Evolutionary conservation across 1,140 invertebrate species (phyloP).

Genomic region (Zaprionus vittiger): DNA sequence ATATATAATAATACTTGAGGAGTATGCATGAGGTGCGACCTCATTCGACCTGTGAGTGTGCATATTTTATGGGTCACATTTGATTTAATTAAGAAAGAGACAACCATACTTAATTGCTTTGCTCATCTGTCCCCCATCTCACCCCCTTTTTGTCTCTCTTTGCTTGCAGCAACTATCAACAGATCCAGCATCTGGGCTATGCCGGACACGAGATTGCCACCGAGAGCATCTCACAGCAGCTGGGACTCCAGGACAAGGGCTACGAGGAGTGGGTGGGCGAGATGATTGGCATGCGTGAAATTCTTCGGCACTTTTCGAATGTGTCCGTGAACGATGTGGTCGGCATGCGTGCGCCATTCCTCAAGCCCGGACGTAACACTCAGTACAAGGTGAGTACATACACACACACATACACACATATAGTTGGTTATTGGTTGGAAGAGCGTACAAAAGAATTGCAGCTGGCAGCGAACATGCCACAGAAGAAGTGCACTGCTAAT

Average conservation of each 20-base stretch:
- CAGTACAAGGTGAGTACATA: constrained; percentile 91
- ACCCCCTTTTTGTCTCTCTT: constrained; percentile 4
- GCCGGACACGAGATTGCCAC: constrained; percentile 96
- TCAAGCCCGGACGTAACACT: constrained; percentile 95
- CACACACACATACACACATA: constrained; percentile 8
- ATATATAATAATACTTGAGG: background rate
- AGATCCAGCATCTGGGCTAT: constrained; percentile 94
- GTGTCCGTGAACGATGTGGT: constrained; percentile 92
- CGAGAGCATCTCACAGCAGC: constrained; percentile 93
- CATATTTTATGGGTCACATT: constrained; percentile 27
- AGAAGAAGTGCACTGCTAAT: constrained; percentile 18
- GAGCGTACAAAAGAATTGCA: constrained; percentile 13
- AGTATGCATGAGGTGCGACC: background rate
- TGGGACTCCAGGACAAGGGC: constrained; percentile 93
- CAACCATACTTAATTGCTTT: constrained; percentile 36
- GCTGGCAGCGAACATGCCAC: background rate
- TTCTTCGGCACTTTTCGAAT: constrained; percentile 92
- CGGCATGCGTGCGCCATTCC: constrained; percentile 94
- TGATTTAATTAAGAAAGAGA: constrained; percentile 34
- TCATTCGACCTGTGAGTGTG: constrained; percentile 27
- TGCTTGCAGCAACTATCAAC: constrained; percentile 93
- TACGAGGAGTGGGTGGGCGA: constrained; percentile 96
- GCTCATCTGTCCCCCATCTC: constrained; percentile 13
- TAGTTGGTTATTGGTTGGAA: background rate
- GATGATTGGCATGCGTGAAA: constrained; percentile 97